A percentile compares a stretch with the other conserved stretches of the same genome.
Evolutionary conservation across 2,888 invertebrate species (phyloP).

Genomic region (Cataglyphis livida): DNA sequence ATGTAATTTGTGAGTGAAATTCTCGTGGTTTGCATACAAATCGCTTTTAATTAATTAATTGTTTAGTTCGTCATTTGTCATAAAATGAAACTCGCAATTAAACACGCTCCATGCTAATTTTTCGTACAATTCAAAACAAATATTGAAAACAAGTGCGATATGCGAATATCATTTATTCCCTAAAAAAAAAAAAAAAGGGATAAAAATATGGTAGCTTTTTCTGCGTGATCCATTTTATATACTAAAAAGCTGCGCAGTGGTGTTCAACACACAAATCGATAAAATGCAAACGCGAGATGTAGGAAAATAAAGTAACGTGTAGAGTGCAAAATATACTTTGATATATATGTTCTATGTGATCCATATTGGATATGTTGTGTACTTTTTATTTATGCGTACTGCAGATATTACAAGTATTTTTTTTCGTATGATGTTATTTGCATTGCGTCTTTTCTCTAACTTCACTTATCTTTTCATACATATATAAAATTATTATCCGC

Average conservation of each 20-base stretch:
- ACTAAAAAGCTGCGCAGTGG: slow-evolving; percentile 35
- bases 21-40: not conserved
- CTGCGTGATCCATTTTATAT: slow-evolving; percentile 16
- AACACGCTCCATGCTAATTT: not conserved
- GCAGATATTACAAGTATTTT: slow-evolving; percentile 25
- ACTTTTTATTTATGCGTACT: slow-evolving; percentile 30
- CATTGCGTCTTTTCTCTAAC: not conserved
- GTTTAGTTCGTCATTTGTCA: not conserved
- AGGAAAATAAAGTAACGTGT: slow-evolving; percentile 40
- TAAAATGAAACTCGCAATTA: slow-evolving; percentile 15
- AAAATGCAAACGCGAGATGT: slow-evolving; percentile 44
- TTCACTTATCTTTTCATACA: too few species aligned
- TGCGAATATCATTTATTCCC: not conserved
- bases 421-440: not conserved
- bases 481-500: not conserved
- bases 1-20: not conserved
- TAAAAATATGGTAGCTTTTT: slow-evolving; percentile 14
- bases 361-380: not conserved
- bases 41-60: slow-evolving; percentile 23
- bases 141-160: not conserved
- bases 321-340: slow-evolving; percentile 31
- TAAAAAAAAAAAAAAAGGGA: not conserved
- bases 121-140: not conserved
- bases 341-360: slow-evolving; percentile 7
- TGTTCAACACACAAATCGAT: slow-evolving; percentile 39